Base-by-base conservation (phyloP, 2,797 vertebrate species). In the Malacoctenus gilli region DNA sequence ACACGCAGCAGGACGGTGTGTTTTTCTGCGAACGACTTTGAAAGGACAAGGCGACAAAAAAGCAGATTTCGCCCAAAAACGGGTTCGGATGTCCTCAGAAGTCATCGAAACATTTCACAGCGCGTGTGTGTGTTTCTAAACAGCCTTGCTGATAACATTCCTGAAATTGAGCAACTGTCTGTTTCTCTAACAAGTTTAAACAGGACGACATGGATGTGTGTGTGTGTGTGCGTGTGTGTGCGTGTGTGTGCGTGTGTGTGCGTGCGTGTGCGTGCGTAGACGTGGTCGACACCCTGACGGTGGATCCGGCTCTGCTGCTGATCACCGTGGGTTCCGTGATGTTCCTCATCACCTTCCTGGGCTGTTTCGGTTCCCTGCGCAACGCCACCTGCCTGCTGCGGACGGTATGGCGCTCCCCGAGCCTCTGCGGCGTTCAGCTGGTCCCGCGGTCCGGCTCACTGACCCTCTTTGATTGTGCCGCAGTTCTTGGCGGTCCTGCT, bases 271-370 rank as follows among this genome's bases (percentile, higher is more conserved):
- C 62, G 32, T 59, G 42, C 60, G 25, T 8, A 94, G 93, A 91
- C 85, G 90, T 89, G 15, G 90, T 94, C 20, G 92, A 93, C 76
- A 92, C 92, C 0, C 75, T 94, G 42, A 83, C 79, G 0, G 30
- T 90, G 0, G 93, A 95, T 59, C 93, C 93, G 0, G 91, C 93
- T 2, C 79, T 94, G 9, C 54, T 94, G 49, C 36, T 94, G 59
- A 89, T 94, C 14, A 13, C 76, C 0, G 72, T 92, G 0, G 92
- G 93, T 8, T 84, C 84, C 0, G 34, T 91, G 8, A 93, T 87
- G 81, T 93, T 93, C 63, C 71, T 85, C 35, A 83, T 93, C 67
- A 92, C 92, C 0, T 92, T 95, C 71, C 66, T 93, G 0, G 93
- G 93, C 2, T 94, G 93, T 63, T 87, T 79, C 1, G 93, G 93